A percentile compares a stretch with the other conserved stretches of the same genome.
These are phyloP conservation scores for Spodoptera frugiperda DNA, from an alignment of 1,140 invertebrate species.

Conservation along the genomic window DNA sequence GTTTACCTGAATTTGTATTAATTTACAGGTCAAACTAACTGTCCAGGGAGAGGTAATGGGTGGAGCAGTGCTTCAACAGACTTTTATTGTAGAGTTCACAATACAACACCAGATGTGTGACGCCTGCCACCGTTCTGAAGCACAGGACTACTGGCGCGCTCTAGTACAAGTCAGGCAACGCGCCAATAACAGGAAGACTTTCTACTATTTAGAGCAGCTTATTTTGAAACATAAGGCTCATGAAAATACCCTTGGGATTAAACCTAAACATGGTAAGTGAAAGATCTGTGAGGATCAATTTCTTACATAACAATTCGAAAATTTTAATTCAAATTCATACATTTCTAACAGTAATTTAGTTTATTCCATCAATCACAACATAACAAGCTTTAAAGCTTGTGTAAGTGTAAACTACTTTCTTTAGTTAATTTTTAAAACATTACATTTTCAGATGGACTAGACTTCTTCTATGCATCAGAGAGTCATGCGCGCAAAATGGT, in stretches of 20 bases:
- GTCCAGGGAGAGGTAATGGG: conserved; percentile 97
- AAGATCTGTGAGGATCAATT: too few species aligned
- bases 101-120: conserved; percentile 98
- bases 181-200: conserved; percentile 98
- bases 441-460: conserved; percentile 93
- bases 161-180: conserved; percentile 95
- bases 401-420: not conserved
- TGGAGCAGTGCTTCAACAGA: conserved; percentile 94
- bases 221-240: conserved; percentile 98
- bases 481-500: conserved; percentile 97
- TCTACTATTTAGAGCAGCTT: conserved; percentile 99
- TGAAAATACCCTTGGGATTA: conserved; percentile 96
- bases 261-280: conserved; percentile 93
- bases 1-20: too few species aligned
- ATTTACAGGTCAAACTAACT: conserved; percentile 94
- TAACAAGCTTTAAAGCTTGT: too few species aligned
- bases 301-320: too few species aligned
- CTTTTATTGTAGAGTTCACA: conserved; percentile 97
- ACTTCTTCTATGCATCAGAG: conserved; percentile 97
- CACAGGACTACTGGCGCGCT: conserved; percentile 99
- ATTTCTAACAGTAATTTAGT: not conserved
- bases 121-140: conserved; percentile 98
- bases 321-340: not conserved
- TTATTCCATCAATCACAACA: too few species aligned
- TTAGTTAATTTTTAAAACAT: conserved; percentile 36